Base-by-base conservation (phyloP, 2,888 invertebrate species). In the Spisula solida region DNA sequence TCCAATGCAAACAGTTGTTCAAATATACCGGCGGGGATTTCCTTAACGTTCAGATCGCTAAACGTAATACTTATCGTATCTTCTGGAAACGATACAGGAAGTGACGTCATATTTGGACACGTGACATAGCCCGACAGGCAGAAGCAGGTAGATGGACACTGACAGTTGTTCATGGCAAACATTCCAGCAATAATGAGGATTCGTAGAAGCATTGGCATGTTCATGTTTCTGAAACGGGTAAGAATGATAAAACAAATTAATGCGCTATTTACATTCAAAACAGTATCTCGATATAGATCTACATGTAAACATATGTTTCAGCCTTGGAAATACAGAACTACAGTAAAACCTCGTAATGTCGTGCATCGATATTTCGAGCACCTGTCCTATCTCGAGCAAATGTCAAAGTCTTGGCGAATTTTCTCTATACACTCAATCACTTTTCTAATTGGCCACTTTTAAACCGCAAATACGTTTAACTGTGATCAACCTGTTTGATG, bases 21-120 rank as follows among this genome's bases (percentile, higher is more conserved):
- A 41, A 87, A 87, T 20, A 82, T 34, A 20, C 82, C 81, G 5
- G 82, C 55, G 0, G 87, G 87, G 29, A 87, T 79, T 60, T 78
- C 79, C 6, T 79, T 60, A 8, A 81, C 47, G 6, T 56, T 47
- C n/a, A 86, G 6, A 25, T 80, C 18, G 18, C 10, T 31, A 20
- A 75, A 75, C 18, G 75, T 75, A 75, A 75, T 75, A 8, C 16
- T 75, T 75, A 6, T 75, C 29, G 75, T 75, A 14, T 75, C 75
- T 31, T 34, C 75, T 1, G 75, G 75, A 75, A 75, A 34, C 16
- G 75, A 10, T 34, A 5, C 2, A 10, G 75, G 75, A 75, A 75
- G 34, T 34, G 75, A 34, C 34, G 75, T 75, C 75, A 75, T 31
- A 10, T 14, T 2, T 31, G 75, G 20, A 75, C 75, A 75, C 6